phyloP scores from a whole-genome alignment of 2,797 vertebrate species.

The Melanotaenia nigrans region DNA sequence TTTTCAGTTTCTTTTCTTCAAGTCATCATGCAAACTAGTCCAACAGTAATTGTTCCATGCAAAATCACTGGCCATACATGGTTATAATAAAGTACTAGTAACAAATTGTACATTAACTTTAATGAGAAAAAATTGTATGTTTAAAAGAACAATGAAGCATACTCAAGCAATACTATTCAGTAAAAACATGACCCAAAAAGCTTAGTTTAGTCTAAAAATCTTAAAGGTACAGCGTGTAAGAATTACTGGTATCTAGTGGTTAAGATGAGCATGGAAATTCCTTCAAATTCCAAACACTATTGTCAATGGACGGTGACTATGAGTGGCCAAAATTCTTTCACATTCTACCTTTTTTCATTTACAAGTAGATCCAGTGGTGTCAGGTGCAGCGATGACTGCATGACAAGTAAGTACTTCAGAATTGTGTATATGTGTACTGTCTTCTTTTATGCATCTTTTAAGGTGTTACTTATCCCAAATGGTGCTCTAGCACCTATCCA shows the following conservation, averaged over 20 bases:
- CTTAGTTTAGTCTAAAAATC: background rate
- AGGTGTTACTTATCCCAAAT: background rate
- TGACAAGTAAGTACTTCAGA: background rate
- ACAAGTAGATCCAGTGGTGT: no score
- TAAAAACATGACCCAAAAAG: background rate
- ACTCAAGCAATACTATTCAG: background rate
- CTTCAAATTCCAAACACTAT: no score
- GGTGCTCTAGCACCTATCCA: background rate
- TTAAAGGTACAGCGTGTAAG: background rate
- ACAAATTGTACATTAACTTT: background rate
- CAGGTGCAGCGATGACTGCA: background rate
- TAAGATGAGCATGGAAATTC: no score
- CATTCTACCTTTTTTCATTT: no score
- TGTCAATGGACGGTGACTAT: no score
- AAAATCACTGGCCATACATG: background rate
- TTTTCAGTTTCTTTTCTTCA: background rate
- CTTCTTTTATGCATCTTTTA: background rate
- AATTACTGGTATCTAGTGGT: no score
- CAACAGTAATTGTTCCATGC: background rate
- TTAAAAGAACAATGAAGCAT: background rate
- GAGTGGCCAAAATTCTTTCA: no score
- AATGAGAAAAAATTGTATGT: background rate
- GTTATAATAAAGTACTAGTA: background rate
- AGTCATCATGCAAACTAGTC: background rate
- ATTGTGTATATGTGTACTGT: background rate